Evolutionary conservation across 1,140 invertebrate species (phyloP).

Genomic region (Heliothis subflexa): DNA sequence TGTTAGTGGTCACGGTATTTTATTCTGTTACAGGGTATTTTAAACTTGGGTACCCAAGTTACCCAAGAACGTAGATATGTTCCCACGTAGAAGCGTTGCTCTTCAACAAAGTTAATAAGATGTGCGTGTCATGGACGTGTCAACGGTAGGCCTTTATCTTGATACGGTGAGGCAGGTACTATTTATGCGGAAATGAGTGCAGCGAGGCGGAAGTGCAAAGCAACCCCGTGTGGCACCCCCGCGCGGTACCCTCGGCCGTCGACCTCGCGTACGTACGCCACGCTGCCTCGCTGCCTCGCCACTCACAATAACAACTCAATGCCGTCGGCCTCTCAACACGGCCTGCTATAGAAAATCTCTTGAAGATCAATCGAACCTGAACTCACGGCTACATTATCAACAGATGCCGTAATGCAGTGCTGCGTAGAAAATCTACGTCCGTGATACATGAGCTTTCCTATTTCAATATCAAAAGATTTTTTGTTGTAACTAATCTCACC

Average conservation of each 20-base stretch:
- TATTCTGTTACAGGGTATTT: background rate
- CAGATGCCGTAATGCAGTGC: conserved; percentile 19
- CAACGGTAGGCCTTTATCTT: conserved; percentile 71
- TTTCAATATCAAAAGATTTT: conserved; percentile 6
- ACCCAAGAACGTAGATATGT: too few species aligned
- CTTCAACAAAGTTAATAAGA: conserved; percentile 39
- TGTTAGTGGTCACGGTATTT: conserved; percentile 30
- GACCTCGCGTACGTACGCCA: conserved; percentile 65
- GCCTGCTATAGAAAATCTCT: conserved; percentile 59
- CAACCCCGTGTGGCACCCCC: conserved; percentile 62
- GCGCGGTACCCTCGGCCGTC: conserved; percentile 70
- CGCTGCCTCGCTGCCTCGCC: conserved; percentile 50
- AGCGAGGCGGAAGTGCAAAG: conserved; percentile 83
- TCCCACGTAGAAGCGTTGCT: background rate
- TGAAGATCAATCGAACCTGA: conserved; percentile 61
- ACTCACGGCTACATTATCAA: conserved; percentile 1
- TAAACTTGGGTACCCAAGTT: too few species aligned
- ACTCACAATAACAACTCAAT: conserved; percentile 61
- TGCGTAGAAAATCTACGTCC: background rate
- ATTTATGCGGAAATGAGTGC: conserved; percentile 85
- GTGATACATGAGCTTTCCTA: conserved; percentile 6
- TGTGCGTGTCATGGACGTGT: conserved; percentile 47
- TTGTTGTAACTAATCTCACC: background rate
- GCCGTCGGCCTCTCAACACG: conserved; percentile 59
- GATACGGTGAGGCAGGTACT: conserved; percentile 72